Conservation (phyloP, 2,797 vertebrate genomes). For the Neopelma chrysocephalum region DNA sequence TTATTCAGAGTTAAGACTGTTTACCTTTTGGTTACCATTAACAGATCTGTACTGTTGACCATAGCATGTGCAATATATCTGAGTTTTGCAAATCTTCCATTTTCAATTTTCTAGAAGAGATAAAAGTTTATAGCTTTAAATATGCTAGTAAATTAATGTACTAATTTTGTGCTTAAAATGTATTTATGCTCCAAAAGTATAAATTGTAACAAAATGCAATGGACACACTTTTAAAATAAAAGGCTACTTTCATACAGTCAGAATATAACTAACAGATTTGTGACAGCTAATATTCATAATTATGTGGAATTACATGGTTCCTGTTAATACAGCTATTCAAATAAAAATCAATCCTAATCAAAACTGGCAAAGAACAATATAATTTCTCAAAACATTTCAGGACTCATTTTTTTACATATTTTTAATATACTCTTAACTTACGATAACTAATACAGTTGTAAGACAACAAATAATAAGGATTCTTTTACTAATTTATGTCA, state of each 20-base stretch:
- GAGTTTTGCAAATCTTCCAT: slow-evolving; percentile 96
- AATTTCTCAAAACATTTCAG: not conserved
- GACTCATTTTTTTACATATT: not conserved
- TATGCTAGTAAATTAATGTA: not conserved
- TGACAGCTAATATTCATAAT: not conserved
- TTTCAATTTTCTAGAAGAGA: slow-evolving; percentile 92
- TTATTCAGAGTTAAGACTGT: not conserved
- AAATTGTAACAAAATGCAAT: not conserved
- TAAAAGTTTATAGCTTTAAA: slow-evolving; percentile 40
- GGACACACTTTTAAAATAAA: not conserved
- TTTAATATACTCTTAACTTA: not conserved
- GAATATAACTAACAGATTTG: not conserved
- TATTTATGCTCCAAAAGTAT: not conserved
- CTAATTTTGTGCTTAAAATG: not conserved
- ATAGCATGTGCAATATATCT: slow-evolving; percentile 95
- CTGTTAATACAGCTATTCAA: not conserved
- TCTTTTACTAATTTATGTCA: not conserved
- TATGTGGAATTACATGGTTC: not conserved
- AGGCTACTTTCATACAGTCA: not conserved
- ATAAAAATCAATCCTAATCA: not conserved
- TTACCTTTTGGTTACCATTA: slow-evolving; percentile 98
- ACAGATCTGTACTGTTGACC: slow-evolving; percentile 93
- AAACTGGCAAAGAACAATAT: not conserved
- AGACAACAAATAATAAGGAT: not conserved
- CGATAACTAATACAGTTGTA: not conserved